Evolutionary conservation across 2,113 vertebrate genomes (phyloP), one percentile per base, ranked within the genome.

Genomic region (Passer domesticus): DNA sequence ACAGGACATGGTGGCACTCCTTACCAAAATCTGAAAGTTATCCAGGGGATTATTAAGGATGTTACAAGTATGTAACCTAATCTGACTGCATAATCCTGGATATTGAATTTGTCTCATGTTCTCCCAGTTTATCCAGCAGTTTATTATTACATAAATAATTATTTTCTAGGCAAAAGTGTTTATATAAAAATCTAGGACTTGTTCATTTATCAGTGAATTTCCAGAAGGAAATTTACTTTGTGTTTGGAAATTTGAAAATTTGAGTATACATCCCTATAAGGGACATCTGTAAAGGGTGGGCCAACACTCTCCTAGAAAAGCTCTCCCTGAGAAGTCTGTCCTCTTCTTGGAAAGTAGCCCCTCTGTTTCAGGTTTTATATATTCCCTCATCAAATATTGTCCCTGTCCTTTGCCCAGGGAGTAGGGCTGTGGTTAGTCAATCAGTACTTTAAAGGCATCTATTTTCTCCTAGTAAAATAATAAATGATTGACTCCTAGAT

Each of bases 81-180:
- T 33, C 31, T 89, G 73, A 55, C 39, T 77, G 16, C 31, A 24
- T 52, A 52, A 77, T 21, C 27, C 47, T 63, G 24, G 23, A 28
- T 46, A 64, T 21, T 64, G 13, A 63, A 49, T 76, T 87, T 87
- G 15, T 39, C 30, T 63, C 20, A 8, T 17, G 11, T 50, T 82
- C 16, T 5, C 15, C 56, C 56, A 35, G 31, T 17, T 82, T 87
- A 87, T 50, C 15, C 35, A 72, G 23, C 28, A 55, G 8, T 60
- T 92, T 59, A 20, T 68, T 43, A 31, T 73, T 60, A 30, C 17
- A 9, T 31, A 82, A 97, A 33, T 22, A 90, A 79, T 59, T 67
- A 15, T 55, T 92, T 95, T 87, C 67, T 82, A 55, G 82, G 69
- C 50, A 75, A 24, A 92, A 47, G n/a, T 88, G 23, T 93, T 94